Evolutionary conservation across 2,113 vertebrate genomes (phyloP).

Genomic region (Etheostoma cragini): DNA sequence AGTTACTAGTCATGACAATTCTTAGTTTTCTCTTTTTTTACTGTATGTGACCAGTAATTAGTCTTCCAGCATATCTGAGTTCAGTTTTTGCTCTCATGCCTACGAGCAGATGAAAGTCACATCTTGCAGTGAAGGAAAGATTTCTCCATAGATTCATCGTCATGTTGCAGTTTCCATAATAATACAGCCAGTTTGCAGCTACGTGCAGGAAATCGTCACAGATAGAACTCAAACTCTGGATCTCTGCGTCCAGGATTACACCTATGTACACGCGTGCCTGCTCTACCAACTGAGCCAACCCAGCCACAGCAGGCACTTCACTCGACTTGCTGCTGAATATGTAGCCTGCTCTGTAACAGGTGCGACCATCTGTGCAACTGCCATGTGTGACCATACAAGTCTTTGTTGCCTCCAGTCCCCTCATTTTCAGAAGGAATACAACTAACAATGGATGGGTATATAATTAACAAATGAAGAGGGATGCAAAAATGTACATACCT

Average conservation of each 20-base stretch:
- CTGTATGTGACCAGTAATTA: constrained; percentile 22
- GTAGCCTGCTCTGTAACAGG: constrained; percentile 25
- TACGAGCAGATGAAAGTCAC: constrained; percentile 6
- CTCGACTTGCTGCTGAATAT: constrained; percentile 15
- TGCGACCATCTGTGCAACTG: constrained; percentile 28
- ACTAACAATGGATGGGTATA: constrained; percentile 58
- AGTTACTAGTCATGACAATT: neutral
- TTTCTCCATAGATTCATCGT: constrained; percentile 42
- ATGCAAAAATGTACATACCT: neutral
- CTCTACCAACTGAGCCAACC: too few relatives aligned
- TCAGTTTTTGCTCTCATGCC: neutral
- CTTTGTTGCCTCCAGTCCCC: constrained; percentile 26
- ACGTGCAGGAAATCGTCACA: too few relatives aligned
- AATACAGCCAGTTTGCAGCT: neutral
- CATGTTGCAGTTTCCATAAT: constrained; percentile 23
- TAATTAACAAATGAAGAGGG: constrained; percentile 67
- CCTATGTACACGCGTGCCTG: too few relatives aligned
- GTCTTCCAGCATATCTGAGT: neutral
- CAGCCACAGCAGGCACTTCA: constrained; percentile 26
- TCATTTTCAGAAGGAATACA: constrained; percentile 62
- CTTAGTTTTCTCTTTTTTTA: neutral
- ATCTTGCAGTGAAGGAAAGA: constrained; percentile 23
- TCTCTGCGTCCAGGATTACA: too few relatives aligned
- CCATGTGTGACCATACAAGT: constrained; percentile 27
- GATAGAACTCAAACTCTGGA: too few relatives aligned